Evolutionary conservation across 2,797 vertebrate genomes (phyloP).

Genomic region (Phyllotis vaccarum): DNA sequence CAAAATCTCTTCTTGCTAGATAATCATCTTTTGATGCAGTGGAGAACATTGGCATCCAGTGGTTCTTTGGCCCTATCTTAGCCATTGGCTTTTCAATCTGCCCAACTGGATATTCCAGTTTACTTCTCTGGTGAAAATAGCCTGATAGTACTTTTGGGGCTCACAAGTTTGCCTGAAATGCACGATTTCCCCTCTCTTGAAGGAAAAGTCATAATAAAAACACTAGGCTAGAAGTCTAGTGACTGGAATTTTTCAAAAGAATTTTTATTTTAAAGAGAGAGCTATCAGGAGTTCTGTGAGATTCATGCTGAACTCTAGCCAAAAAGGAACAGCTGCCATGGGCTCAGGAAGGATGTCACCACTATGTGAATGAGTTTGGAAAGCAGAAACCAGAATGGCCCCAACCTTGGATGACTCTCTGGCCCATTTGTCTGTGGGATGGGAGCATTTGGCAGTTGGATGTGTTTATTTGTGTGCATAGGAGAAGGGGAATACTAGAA

Average conservation of each 20-base stretch:
- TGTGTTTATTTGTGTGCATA: conserved; percentile 11
- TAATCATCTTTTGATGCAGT: neutral
- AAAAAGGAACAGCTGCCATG: conserved; percentile 85
- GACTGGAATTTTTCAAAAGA: conserved; percentile 52
- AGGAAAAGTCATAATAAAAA: conserved; percentile 72
- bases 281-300: conserved; percentile 82
- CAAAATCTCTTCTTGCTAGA: neutral
- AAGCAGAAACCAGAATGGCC: conserved; percentile 77
- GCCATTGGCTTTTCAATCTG: neutral
- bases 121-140: conserved; percentile 19
- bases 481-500: conserved; percentile 5
- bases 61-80: neutral
- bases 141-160: neutral
- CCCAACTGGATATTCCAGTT: neutral
- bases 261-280: conserved; percentile 52
- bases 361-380: conserved; percentile 74
- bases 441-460: neutral
- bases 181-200: conserved; percentile 76
- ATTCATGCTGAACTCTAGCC: conserved; percentile 82
- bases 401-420: conserved; percentile 76
- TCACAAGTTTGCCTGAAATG: conserved; percentile 77
- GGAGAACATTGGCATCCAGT: neutral
- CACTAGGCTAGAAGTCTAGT: conserved; percentile 20
- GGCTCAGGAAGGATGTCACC: too few relatives aligned
- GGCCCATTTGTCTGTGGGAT: conserved; percentile 50